Percentiles rank a stretch among this genome's conserved stretches.
phyloP scores from a whole-genome alignment of 37 sponge, comb jelly and placozoan species.

The Agelas oroides region DNA sequence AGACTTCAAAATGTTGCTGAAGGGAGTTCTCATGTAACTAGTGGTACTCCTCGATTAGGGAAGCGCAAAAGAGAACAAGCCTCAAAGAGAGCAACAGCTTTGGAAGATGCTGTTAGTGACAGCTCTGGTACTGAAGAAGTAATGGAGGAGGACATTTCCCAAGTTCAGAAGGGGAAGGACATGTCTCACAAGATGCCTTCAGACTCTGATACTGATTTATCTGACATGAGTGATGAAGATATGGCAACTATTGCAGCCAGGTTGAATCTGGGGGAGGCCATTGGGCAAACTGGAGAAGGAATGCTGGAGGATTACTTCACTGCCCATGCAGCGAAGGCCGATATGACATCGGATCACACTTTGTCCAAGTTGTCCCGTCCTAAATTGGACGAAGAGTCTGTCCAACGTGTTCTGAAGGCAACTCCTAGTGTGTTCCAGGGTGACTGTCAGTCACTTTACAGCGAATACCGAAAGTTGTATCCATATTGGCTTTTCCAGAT shows the following conservation, averaged over 20 bases:
- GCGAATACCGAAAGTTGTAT: slow-evolving; percentile 33
- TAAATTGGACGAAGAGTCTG: slow-evolving; percentile 13
- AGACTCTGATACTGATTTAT: not conserved
- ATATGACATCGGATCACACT: slow-evolving; percentile 67
- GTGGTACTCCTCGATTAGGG: not conserved
- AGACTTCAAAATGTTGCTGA: no score
- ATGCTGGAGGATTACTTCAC: slow-evolving; percentile 67
- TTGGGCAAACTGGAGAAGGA: not conserved
- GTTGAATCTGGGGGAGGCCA: slow-evolving; percentile 14
- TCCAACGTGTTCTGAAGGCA: slow-evolving; percentile 5
- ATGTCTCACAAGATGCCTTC: not conserved
- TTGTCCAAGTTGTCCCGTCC: slow-evolving; percentile 38
- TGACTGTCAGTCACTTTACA: slow-evolving; percentile 24
- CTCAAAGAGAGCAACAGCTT: no score
- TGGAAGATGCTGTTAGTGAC: not conserved
- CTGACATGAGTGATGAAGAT: slow-evolving; percentile 38
- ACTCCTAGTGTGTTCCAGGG: slow-evolving; percentile 4
- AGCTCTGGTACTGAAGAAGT: not conserved
- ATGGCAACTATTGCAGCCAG: not conserved
- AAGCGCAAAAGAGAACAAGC: not conserved
- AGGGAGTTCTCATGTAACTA: slow-evolving; percentile 4
- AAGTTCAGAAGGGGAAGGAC: not conserved
- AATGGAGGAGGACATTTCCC: slow-evolving; percentile 14
- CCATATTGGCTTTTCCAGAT: slow-evolving; percentile 72
- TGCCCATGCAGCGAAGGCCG: slow-evolving; percentile 30